phyloP scores from a whole-genome alignment of 1,140 invertebrate genomes.

The Drosophila rufa region DNA sequence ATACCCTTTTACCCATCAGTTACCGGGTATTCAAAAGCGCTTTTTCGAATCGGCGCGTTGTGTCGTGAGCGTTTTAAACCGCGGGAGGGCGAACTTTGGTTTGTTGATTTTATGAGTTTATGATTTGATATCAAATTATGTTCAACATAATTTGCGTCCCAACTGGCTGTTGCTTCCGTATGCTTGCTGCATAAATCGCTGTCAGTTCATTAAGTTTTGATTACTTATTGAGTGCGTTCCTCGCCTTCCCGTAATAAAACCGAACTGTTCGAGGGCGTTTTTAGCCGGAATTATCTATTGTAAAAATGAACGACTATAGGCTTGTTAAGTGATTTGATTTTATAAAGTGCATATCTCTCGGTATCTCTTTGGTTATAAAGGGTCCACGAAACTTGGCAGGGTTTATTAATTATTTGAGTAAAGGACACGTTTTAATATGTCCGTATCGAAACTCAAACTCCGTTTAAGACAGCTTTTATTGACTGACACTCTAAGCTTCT shows the following conservation, averaged over 20 bases:
- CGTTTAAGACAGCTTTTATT: no score
- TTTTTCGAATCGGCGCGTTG: conserved; percentile 53
- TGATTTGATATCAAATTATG: conserved; percentile 71
- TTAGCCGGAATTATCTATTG: conserved; percentile 32
- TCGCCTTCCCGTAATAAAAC: conserved; percentile 20
- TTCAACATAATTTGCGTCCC: conserved; percentile 42
- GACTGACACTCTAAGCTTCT: no score
- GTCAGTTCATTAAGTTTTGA: conserved; percentile 70
- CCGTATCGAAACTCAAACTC: no score
- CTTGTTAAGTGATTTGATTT: conserved; percentile 37
- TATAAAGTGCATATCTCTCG: neutral
- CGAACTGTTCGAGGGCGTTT: conserved; percentile 23
- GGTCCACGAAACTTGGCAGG: neutral
- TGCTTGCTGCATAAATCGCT: conserved; percentile 64
- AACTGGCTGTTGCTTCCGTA: conserved; percentile 18
- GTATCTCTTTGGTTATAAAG: neutral
- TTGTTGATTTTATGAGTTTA: conserved; percentile 76
- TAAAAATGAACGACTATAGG: conserved; percentile 14
- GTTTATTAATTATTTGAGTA: neutral
- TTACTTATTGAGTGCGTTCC: conserved; percentile 57
- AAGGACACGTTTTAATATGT: no score
- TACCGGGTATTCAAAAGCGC: neutral
- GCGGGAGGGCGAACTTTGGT: conserved; percentile 54
- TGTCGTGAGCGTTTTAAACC: conserved; percentile 48
- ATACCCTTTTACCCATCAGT: no score